phyloP scores from a whole-genome alignment of 2,888 invertebrate genomes.

The Dasypolia templi region DNA sequence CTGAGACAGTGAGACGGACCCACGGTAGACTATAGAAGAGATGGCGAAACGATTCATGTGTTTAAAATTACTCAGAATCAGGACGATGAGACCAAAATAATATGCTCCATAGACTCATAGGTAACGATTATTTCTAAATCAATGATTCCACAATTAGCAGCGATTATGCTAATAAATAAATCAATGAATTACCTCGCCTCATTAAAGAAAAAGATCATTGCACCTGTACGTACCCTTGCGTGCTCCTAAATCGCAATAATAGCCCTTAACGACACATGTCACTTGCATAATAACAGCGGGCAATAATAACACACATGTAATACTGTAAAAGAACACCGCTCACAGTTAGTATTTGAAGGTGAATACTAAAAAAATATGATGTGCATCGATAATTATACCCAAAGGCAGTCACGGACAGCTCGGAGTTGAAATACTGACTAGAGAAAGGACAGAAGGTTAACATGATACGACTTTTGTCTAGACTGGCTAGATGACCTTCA shows the following conservation, averaged over 20 bases:
- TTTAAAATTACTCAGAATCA: background rate
- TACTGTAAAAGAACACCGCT: slow-evolving; percentile 42
- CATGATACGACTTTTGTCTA: background rate
- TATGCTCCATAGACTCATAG: too few species aligned
- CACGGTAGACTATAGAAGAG: too few species aligned
- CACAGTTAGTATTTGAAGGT: slow-evolving; percentile 59
- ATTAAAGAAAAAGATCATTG: slow-evolving; percentile 6
- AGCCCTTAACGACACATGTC: slow-evolving; percentile 50
- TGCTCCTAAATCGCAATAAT: slow-evolving; percentile 46
- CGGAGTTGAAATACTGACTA: background rate
- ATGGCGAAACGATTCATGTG: background rate
- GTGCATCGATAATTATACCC: slow-evolving; percentile 60
- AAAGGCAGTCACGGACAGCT: slow-evolving; percentile 51
- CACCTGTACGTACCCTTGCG: slow-evolving; percentile 19
- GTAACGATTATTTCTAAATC: too few species aligned
- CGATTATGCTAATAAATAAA: too few species aligned
- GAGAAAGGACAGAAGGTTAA: slow-evolving; percentile 21
- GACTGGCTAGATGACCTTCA: too few species aligned
- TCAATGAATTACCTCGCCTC: slow-evolving; percentile 9
- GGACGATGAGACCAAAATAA: too few species aligned
- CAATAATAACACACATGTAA: slow-evolving; percentile 58
- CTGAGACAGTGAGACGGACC: too few species aligned
- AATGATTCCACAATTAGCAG: too few species aligned
- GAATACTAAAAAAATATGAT: slow-evolving; percentile 59
- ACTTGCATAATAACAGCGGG: slow-evolving; percentile 40